These are phyloP conservation scores for Synergus gifuensis DNA, from an alignment of 2,888 invertebrate species.

Conservation along the genomic window DNA sequence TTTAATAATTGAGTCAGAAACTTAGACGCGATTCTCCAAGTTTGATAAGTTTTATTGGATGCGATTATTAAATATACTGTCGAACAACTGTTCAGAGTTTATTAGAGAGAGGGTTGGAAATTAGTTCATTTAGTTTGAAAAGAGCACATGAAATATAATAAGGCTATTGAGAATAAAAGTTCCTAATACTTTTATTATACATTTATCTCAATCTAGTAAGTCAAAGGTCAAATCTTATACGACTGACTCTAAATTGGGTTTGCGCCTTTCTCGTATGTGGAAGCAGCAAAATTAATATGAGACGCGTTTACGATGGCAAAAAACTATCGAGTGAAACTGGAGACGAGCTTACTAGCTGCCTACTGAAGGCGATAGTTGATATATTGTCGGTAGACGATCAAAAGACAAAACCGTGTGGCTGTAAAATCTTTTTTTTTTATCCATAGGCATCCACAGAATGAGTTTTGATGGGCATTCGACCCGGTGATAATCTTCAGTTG, in stretches of 20 bases:
- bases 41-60: constrained; percentile 25
- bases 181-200: neutral
- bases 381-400: constrained; percentile 70
- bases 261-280: constrained; percentile 48
- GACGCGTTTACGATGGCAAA: constrained; percentile 75
- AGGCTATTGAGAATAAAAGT: neutral
- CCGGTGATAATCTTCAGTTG: constrained; percentile 71
- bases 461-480: constrained; percentile 72
- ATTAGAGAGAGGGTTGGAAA: neutral
- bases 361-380: constrained; percentile 62
- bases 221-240: constrained; percentile 26
- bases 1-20: constrained; percentile 3
- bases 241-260: constrained; percentile 38
- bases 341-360: constrained; percentile 61
- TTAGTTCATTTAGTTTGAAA: neutral
- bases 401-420: constrained; percentile 61
- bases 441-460: constrained; percentile 58
- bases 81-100: neutral
- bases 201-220: neutral
- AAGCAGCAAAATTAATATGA: constrained; percentile 70
- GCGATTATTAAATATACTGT: neutral
- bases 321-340: constrained; percentile 76
- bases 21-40: neutral
- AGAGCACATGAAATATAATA: neutral
- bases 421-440: constrained; percentile 52